Conservation (phyloP, 1,140 invertebrate species). For the Platyura marginata region DNA sequence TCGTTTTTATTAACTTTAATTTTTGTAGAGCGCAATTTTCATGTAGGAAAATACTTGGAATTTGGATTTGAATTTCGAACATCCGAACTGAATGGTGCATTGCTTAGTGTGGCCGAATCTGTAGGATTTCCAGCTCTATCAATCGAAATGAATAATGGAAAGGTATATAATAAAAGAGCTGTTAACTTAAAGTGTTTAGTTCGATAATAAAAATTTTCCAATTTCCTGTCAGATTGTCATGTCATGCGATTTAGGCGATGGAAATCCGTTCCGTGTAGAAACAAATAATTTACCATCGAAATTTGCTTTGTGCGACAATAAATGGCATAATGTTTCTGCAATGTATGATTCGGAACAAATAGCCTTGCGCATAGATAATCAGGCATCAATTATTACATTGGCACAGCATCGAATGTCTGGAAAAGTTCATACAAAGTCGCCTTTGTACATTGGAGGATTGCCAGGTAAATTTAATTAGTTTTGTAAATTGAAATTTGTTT, state of each 20-base stretch:
- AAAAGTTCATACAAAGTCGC: conserved; percentile 29
- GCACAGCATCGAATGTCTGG: conserved; percentile 10
- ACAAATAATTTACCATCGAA: conserved; percentile 37
- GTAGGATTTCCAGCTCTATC: conserved; percentile 47
- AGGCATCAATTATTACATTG: conserved; percentile 28
- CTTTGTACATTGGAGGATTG: conserved; percentile 69
- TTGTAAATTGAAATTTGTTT: not conserved
- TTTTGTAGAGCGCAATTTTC: conserved; percentile 45
- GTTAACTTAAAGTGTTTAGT: not conserved
- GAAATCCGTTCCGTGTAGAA: conserved; percentile 34
- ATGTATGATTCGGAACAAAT: conserved; percentile 48
- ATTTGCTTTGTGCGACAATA: conserved; percentile 61
- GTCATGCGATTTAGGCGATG: conserved; percentile 45
- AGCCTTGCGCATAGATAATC: conserved; percentile 50
- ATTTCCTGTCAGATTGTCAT: conserved; percentile 36
- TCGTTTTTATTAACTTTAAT: conserved; percentile 5
- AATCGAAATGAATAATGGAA: conserved; percentile 57
- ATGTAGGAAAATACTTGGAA: conserved; percentile 45
- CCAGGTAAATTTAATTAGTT: conserved; percentile 50
- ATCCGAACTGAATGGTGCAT: conserved; percentile 56
- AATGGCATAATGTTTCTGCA: conserved; percentile 69
- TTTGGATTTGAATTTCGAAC: conserved; percentile 70
- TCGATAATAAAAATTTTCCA: conserved; percentile 1
- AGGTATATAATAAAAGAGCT: conserved; percentile 26
- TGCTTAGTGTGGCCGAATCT: conserved; percentile 50